These are phyloP conservation scores for Lasioglossum vierecki DNA, from an alignment of 2,888 invertebrate species.

Conservation along the genomic window DNA sequence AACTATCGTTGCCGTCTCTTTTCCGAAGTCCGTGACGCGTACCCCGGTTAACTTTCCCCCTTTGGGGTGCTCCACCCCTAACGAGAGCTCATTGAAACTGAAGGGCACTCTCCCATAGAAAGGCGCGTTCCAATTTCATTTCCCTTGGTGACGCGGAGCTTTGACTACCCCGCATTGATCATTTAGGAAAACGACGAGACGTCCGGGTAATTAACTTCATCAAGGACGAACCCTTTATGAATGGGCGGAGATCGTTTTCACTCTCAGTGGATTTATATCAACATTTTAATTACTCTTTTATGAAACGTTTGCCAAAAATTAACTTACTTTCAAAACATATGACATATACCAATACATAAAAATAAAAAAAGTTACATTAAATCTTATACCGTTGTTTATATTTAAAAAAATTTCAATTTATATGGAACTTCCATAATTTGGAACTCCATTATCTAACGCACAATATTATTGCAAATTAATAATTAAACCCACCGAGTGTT, in stretches of 20 bases:
- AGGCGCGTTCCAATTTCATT: slow-evolving; percentile 75
- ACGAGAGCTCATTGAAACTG: slow-evolving; percentile 62
- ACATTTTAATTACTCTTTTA: neutral
- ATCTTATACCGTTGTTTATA: no score
- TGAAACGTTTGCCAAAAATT: no score
- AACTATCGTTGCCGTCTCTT: slow-evolving; percentile 25
- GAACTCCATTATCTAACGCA: no score
- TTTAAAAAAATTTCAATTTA: no score
- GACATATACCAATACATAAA: no score
- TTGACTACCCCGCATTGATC: neutral
- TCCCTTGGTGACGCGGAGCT: slow-evolving; percentile 43
- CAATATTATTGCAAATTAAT: no score
- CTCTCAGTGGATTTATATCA: neutral
- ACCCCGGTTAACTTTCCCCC: slow-evolving; percentile 58
- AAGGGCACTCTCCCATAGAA: slow-evolving; percentile 57
- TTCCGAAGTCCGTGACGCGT: slow-evolving; percentile 13
- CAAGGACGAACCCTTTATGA: neutral
- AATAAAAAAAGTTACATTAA: no score
- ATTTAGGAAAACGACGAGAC: neutral
- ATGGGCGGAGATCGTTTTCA: neutral
- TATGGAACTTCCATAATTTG: no score
- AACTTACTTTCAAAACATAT: no score
- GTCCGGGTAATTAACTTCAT: neutral
- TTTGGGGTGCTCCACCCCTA: slow-evolving; percentile 43
- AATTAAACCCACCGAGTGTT: no score